Conservation (phyloP, 2,888 invertebrate species). For the Allophyes oxyacanthae region DNA sequence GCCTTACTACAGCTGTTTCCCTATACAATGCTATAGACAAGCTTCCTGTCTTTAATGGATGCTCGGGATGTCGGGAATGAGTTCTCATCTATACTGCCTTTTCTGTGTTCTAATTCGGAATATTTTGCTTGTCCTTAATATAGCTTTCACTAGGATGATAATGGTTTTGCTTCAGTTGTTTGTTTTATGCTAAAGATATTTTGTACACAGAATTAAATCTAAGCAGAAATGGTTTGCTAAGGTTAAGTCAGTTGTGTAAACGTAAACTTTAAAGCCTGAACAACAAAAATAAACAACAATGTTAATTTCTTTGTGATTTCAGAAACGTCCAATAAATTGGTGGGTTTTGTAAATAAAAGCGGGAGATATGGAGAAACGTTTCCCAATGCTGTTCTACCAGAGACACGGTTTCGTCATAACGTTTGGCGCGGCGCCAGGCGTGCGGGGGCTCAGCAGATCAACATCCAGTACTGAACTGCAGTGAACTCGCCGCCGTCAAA, state of each 20-base stretch:
- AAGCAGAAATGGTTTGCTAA: constrained; percentile 14
- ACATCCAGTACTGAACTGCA: constrained; percentile 64
- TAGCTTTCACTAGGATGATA: constrained; percentile 20
- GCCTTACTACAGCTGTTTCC: constrained; percentile 75
- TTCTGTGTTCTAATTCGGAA: constrained; percentile 55
- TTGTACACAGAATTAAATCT: constrained; percentile 11
- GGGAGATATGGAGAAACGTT: constrained; percentile 55
- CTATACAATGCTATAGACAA: constrained; percentile 69
- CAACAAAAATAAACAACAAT: constrained; percentile 22
- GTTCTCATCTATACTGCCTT: constrained; percentile 69
- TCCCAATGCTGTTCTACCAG: constrained; percentile 58
- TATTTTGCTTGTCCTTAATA: constrained; percentile 30
- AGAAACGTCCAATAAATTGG: constrained; percentile 39
- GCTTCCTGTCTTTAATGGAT: constrained; percentile 71
- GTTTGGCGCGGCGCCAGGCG: constrained; percentile 71
- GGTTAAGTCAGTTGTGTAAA: constrained; percentile 6
- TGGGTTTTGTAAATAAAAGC: constrained; percentile 44
- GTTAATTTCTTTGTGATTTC: constrained; percentile 23
- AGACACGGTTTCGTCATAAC: constrained; percentile 71
- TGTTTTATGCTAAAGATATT: constrained; percentile 13
- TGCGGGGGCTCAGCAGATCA: constrained; percentile 56
- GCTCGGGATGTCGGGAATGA: constrained; percentile 66
- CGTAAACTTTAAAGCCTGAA: constrained; percentile 8
- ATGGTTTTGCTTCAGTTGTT: constrained; percentile 24
- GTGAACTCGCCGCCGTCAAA: constrained; percentile 64